Evolutionary conservation across 2,888 invertebrate species (phyloP).

Genomic region (Torymus auratus): DNA sequence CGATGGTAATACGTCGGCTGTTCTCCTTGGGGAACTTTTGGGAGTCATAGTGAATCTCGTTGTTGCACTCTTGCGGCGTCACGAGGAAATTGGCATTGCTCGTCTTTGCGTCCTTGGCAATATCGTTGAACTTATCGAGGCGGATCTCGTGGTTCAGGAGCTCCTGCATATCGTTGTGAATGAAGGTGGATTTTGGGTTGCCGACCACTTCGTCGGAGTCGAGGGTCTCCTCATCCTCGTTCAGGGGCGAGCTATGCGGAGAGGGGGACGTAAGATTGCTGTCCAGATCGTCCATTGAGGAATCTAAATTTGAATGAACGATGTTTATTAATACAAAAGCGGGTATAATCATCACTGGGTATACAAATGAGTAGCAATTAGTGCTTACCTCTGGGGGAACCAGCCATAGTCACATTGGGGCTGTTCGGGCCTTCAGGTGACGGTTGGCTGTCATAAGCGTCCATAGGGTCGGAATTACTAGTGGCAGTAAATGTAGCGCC

Average conservation of each 20-base stretch:
- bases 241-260: slow-evolving; percentile 69
- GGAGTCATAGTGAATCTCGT: slow-evolving; percentile 79
- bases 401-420: slow-evolving; percentile 71
- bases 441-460: slow-evolving; percentile 68
- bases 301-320: slow-evolving; percentile 61
- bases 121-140: slow-evolving; percentile 76
- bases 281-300: slow-evolving; percentile 71
- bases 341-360: background rate
- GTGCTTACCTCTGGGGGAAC: slow-evolving; percentile 71
- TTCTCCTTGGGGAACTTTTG: slow-evolving; percentile 80
- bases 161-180: slow-evolving; percentile 70
- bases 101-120: slow-evolving; percentile 80
- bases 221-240: slow-evolving; percentile 69
- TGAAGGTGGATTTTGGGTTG: slow-evolving; percentile 69
- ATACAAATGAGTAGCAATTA: background rate
- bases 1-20: slow-evolving; percentile 74
- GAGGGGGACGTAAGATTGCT: slow-evolving; percentile 70
- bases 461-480: slow-evolving; percentile 66
- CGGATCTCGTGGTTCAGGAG: slow-evolving; percentile 60
- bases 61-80: slow-evolving; percentile 75
- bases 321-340: background rate
- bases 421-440: slow-evolving; percentile 73
- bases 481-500: slow-evolving; percentile 65
- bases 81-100: slow-evolving; percentile 80
- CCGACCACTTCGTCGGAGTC: slow-evolving; percentile 71